Evolutionary conservation across 2,113 vertebrate genomes (phyloP), one percentile per base, ranked within the genome.

Genomic region (Propithecus coquereli): DNA sequence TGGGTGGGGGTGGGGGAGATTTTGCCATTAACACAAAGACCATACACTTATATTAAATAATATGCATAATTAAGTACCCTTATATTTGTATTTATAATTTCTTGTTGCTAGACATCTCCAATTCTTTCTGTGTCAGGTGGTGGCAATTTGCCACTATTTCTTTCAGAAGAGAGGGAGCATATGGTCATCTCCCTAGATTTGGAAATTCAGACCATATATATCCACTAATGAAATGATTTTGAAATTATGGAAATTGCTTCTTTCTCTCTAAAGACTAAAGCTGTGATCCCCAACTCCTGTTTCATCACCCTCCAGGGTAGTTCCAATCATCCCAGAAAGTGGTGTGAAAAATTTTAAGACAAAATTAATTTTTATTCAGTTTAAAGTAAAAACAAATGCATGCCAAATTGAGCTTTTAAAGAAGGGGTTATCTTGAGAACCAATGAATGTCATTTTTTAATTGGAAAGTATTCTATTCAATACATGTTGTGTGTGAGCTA

Each of bases 221-320:
- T 65, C 92, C n/a, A 98, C 97, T 97, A 98, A 97, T 96, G 98
- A 97, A 98, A 98, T 70, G 61, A 98, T 98, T 97, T 98, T 95
- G 94, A 95, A 97, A 97, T 97, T 97, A 94, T 91, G 94, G 96
- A 97, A 98, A 98, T 98, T 97, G 83, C 94, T 95, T 87, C 80
- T 97, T 97, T 97, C 91, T 96, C 97, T 98, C 97, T 95, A 92
- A 98, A 98, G 97, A 98, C 93, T 96, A 94, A 94, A 81, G 84
- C 87, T 91, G 34, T 45, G 83, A 95, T 87, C 96, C 87, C 85
- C 68, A 96, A 8, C 7, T 91, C 77, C 27, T n/a, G 81, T 77
- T 93, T 96, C 65, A 79, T 96, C 83, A 70, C 68, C 43, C 93
- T 96, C 93, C 66, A 85, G 96, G 52, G 89, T 77, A 66, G 34